Percentiles rank a stretch among this genome's conserved stretches.
phyloP scores from a whole-genome alignment of 2,113 vertebrate genomes.

The Gavialis gangeticus region DNA sequence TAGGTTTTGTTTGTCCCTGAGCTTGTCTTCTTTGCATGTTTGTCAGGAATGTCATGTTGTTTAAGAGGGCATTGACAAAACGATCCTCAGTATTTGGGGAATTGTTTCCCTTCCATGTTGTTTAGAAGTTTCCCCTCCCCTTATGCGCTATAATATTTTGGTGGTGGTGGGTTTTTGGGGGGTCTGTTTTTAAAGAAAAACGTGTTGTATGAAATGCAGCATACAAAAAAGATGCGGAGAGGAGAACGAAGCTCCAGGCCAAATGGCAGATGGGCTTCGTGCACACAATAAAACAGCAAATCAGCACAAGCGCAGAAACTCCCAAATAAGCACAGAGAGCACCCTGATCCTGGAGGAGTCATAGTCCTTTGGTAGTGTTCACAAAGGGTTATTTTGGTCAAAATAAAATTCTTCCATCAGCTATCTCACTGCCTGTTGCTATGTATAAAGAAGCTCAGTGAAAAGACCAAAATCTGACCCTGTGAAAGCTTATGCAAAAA shows the following conservation, averaged over 20 bases:
- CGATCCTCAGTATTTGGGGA: too few species aligned
- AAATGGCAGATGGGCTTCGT: background rate
- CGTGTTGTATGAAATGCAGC: background rate
- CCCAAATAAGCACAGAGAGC: background rate
- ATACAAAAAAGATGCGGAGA: background rate
- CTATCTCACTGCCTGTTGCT: background rate
- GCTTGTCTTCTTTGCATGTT: too few species aligned
- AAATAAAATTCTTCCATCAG: background rate
- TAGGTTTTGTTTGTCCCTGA: too few species aligned
- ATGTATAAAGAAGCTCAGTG: background rate
- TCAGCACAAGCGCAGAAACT: background rate
- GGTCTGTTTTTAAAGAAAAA: background rate
- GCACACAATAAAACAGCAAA: background rate
- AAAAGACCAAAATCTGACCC: background rate
- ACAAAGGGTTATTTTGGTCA: background rate
- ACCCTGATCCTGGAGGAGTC: background rate
- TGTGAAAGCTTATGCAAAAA: background rate
- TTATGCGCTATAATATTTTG: background rate
- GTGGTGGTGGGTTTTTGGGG: background rate
- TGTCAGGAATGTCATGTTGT: too few species aligned
- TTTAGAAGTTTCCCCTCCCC: too few species aligned
- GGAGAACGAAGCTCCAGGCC: background rate
- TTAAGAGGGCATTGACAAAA: too few species aligned
- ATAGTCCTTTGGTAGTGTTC: background rate
- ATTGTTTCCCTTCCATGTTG: too few species aligned